Evolutionary conservation across 2,113 vertebrate species (phyloP), one percentile per base, ranked within the genome.

Genomic region (Dromas ardeola): DNA sequence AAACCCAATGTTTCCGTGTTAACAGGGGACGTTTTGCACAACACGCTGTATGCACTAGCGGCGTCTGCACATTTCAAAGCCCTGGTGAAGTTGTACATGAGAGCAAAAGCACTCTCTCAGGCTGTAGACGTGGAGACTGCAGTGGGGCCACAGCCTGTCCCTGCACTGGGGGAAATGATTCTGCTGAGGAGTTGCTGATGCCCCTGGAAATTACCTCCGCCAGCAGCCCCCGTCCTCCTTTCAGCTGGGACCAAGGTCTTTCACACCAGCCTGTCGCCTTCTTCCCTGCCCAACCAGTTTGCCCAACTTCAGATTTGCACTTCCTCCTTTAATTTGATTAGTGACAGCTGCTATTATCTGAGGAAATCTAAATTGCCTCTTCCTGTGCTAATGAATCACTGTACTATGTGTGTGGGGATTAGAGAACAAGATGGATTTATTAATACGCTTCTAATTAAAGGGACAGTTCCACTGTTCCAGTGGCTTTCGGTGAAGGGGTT

Each of bases 361-460:
- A 98, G 97, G 97, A 98, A 98, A 98, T 97, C 98, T 98, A 97
- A 98, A 98, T 96, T 97, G 94, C 90, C 77, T 98, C 97, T 98
- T 98, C 98, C 98, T 96, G 97, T 96, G 96, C 93, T 98, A 98
- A 98, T 98, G 97, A 98, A 98, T 97, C 97, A 96, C 97, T 97
- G 96, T 88, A 83, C 72, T 86, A 56, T 95, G 90, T 93, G 95
- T 49, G 66, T 78, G 90, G 92, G 95, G 97, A 98, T 97, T 98
- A 95, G 95, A 97, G 97, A 97, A 97, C 97, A 96, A 98, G 98
- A 97, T 71, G 84, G 94, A 96, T 98, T 97, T 98, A 98, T 98
- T 98, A 98, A 98, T 96, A 96, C 65, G 6, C 62, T 69, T 91
- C 96, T 97, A 97, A 98, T 98, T 98, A 98, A 98, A 98, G 97